Conservation (phyloP, 2,113 vertebrate genomes). For the Apeltes quadracus region DNA sequence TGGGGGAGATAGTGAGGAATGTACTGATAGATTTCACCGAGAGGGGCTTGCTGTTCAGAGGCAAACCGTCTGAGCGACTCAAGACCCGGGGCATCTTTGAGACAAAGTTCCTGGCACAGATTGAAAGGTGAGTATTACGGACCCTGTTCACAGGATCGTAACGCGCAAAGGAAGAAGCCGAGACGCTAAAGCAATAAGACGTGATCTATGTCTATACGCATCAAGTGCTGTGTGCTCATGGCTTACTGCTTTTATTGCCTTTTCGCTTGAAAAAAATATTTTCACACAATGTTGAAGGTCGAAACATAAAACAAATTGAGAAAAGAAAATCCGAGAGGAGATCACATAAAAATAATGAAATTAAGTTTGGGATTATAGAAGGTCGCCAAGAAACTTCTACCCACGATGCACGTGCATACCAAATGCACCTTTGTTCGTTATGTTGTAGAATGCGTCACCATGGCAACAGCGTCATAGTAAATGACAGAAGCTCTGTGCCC, state of each 20-base stretch:
- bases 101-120: constrained; percentile 97
- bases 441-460: too few relatives aligned
- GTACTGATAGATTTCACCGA: constrained; percentile 92
- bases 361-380: too few relatives aligned
- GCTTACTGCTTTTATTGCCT: neutral
- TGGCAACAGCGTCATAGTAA: too few relatives aligned
- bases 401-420: too few relatives aligned
- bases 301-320: too few relatives aligned
- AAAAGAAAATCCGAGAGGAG: too few relatives aligned
- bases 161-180: too few relatives aligned
- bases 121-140: constrained; percentile 86
- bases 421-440: too few relatives aligned
- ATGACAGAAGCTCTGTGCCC: too few relatives aligned
- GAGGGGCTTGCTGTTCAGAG: constrained; percentile 91
- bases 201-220: neutral
- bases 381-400: too few relatives aligned
- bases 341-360: too few relatives aligned
- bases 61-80: constrained; percentile 91
- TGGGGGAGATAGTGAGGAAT: constrained; percentile 95
- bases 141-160: neutral
- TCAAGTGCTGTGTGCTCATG: neutral
- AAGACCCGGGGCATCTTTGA: constrained; percentile 95
- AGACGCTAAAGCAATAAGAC: neutral
- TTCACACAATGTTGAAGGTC: too few relatives aligned
- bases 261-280: neutral